Conservation (phyloP, 1,140 invertebrate species). For the Scylla paramamosain region DNA sequence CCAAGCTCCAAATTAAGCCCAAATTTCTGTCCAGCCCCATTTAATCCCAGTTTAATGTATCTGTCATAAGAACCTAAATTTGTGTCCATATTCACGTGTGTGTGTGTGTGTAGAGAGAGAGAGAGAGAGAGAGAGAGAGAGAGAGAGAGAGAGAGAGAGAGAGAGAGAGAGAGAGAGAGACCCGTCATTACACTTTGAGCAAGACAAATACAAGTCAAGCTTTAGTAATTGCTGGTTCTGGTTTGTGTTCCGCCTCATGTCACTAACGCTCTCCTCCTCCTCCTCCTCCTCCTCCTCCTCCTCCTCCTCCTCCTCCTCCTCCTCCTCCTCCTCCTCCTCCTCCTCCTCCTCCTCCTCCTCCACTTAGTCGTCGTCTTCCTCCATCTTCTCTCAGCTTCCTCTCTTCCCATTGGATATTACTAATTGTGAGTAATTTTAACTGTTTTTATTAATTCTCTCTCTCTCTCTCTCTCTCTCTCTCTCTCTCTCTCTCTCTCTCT, state of each 20-base stretch:
- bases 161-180: neutral
- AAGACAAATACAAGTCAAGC: neutral
- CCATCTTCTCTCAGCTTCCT: neutral
- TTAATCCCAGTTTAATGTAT: too few relatives aligned
- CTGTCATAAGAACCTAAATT: too few relatives aligned
- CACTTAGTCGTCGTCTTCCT: neutral
- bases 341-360: neutral
- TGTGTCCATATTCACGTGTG: too few relatives aligned
- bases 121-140: neutral
- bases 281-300: too few relatives aligned
- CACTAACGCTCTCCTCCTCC: neutral
- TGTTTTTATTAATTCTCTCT: neutral
- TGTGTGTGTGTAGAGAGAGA: too few relatives aligned
- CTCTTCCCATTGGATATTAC: neutral
- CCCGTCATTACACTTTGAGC: constrained; percentile 20
- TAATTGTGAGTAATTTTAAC: neutral
- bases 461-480: neutral
- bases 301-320: too few relatives aligned
- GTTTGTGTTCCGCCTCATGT: neutral
- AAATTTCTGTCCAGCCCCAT: too few relatives aligned
- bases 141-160: constrained; percentile 20
- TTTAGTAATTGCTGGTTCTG: neutral
- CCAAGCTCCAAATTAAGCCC: too few relatives aligned
- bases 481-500: too few relatives aligned
- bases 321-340: neutral